Conservation (phyloP, 1,140 invertebrate genomes). For the Drosophila simulans region DNA sequence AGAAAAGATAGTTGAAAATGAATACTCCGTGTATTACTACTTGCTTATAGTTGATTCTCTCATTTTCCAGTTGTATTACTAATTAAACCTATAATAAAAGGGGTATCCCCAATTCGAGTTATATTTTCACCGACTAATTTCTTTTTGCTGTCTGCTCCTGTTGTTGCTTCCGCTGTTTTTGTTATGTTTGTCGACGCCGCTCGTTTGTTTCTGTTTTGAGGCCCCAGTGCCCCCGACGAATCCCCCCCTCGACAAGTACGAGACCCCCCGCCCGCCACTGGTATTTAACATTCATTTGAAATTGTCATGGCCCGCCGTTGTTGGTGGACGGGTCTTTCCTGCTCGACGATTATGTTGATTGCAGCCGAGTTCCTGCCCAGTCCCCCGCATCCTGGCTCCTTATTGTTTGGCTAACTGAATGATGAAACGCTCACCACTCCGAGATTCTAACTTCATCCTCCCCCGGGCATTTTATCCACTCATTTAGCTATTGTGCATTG, state of each 20-base stretch:
- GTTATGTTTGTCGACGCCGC: slow-evolving; percentile 66
- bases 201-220: slow-evolving; percentile 65
- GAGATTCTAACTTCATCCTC: slow-evolving; percentile 1
- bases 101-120: slow-evolving; percentile 8
- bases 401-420: slow-evolving; percentile 78
- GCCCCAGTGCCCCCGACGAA: neutral
- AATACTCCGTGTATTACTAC: no score
- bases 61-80: no score
- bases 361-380: slow-evolving; percentile 71
- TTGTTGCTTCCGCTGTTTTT: slow-evolving; percentile 52
- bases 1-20: no score
- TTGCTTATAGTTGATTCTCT: no score
- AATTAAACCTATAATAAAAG: neutral
- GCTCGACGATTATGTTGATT: slow-evolving; percentile 79
- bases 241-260: neutral
- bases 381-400: slow-evolving; percentile 53
- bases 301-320: slow-evolving; percentile 72
- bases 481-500: slow-evolving; percentile 68
- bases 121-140: slow-evolving; percentile 13
- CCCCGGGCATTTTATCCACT: slow-evolving; percentile 68
- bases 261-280: slow-evolving; percentile 33
- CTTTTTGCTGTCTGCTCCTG: slow-evolving; percentile 31
- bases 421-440: slow-evolving; percentile 31
- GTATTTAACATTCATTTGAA: slow-evolving; percentile 82
- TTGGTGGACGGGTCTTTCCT: slow-evolving; percentile 62